phyloP scores from a whole-genome alignment of 2,797 vertebrate species.

The Pyrocephalus nanus region DNA sequence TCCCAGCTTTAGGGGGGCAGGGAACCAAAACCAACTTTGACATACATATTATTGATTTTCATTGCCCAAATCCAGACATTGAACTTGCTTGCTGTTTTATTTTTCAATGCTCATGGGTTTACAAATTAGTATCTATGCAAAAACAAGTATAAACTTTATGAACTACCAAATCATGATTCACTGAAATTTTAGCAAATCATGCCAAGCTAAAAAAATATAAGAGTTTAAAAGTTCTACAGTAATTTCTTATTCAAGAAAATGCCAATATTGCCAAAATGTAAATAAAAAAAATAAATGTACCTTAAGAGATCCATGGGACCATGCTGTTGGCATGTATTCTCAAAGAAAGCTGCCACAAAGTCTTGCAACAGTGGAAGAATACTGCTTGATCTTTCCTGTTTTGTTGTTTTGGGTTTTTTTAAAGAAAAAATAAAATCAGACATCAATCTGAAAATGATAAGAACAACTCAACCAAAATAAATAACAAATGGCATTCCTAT shows the following conservation, averaged over 20 bases:
- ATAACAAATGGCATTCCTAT: not conserved
- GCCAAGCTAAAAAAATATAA: not conserved
- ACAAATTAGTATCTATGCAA: not conserved
- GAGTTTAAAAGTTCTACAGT: not conserved
- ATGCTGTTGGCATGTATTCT: constrained; percentile 77
- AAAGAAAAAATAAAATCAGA: not conserved
- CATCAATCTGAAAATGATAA: not conserved
- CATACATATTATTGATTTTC: not conserved
- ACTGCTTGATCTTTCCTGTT: constrained; percentile 81
- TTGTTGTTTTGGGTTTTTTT: not conserved
- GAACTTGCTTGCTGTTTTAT: not conserved
- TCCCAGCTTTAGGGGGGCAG: not conserved
- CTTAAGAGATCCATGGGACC: constrained; percentile 84
- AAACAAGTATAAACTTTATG: not conserved
- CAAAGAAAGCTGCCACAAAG: constrained; percentile 88
- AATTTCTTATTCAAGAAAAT: not conserved
- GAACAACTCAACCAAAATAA: not conserved
- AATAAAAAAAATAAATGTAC: constrained; percentile 66
- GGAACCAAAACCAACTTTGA: not conserved
- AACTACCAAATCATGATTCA: not conserved
- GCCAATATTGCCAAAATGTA: not conserved
- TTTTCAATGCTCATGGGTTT: not conserved
- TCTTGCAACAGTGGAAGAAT: constrained; percentile 84
- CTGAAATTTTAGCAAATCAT: not conserved
- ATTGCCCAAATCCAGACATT: not conserved